phyloP scores from a whole-genome alignment of 2,797 vertebrate genomes.

The Meda fulgida region DNA sequence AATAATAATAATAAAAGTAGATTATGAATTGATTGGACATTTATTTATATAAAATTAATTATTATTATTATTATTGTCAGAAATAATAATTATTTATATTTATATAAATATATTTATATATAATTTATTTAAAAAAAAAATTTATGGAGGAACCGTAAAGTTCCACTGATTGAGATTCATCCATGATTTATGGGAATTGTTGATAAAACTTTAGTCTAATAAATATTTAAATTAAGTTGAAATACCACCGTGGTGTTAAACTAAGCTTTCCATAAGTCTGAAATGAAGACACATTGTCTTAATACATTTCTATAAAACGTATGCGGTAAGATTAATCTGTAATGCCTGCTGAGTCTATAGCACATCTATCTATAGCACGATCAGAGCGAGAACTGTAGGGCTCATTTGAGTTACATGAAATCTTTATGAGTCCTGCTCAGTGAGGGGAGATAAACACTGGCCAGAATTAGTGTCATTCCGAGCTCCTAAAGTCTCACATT shows the following conservation, averaged over 20 bases:
- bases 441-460: constrained; percentile 48
- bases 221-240: constrained; percentile 1
- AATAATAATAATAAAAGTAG: not conserved
- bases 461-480: constrained; percentile 47
- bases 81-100: too few species aligned
- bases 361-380: constrained; percentile 43
- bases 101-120: too few species aligned
- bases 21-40: not conserved
- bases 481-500: constrained; percentile 47
- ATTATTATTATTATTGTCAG: not conserved
- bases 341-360: constrained; percentile 41
- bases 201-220: constrained; percentile 5
- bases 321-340: constrained; percentile 37
- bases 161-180: not conserved
- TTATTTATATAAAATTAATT: not conserved
- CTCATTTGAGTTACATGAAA: constrained; percentile 48
- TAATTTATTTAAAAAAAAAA: too few species aligned
- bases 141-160: too few species aligned
- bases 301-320: constrained; percentile 42
- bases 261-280: constrained; percentile 19
- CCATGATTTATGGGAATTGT: not conserved
- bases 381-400: constrained; percentile 43
- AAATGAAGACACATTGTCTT: constrained; percentile 43
- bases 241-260: constrained; percentile 3
- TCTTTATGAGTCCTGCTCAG: constrained; percentile 49